phyloP scores from a whole-genome alignment of 2,888 invertebrate genomes.

The Mycogona germanica region DNA sequence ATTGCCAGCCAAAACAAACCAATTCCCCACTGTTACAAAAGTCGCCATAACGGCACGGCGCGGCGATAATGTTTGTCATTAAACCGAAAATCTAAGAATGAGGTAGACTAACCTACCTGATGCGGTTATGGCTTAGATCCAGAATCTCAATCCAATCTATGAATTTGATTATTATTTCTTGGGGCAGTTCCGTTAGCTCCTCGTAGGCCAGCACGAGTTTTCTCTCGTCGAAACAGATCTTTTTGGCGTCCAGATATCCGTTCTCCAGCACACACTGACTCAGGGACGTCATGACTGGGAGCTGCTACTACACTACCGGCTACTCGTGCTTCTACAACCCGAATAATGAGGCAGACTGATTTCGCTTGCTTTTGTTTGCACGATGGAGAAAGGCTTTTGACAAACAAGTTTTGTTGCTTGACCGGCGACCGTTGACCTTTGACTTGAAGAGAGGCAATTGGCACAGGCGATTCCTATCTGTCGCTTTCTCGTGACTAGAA shows the following conservation, averaged over 20 bases:
- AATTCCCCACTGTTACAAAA: too few species aligned
- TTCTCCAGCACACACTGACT: not conserved
- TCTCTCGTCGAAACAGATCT: slow-evolving; percentile 27
- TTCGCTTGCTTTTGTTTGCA: too few species aligned
- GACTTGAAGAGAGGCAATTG: too few species aligned
- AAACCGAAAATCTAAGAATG: not conserved
- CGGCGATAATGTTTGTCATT: too few species aligned
- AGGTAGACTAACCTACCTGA: slow-evolving; percentile 43
- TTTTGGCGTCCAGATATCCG: not conserved
- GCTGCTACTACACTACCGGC: not conserved
- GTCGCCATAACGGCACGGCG: too few species aligned
- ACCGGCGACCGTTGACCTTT: too few species aligned
- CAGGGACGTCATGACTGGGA: slow-evolving; percentile 6
- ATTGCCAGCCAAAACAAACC: too few species aligned
- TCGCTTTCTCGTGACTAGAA: too few species aligned
- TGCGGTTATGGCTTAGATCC: slow-evolving; percentile 58
- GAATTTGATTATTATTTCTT: slow-evolving; percentile 49
- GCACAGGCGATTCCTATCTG: too few species aligned
- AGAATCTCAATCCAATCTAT: slow-evolving; percentile 47
- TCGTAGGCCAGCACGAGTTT: slow-evolving; percentile 55
- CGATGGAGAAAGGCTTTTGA: too few species aligned
- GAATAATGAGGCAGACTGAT: too few species aligned
- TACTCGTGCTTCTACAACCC: not conserved
- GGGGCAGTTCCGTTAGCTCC: slow-evolving; percentile 49
- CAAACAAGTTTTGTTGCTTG: too few species aligned